A percentile compares a stretch with the other conserved stretches of the same genome.
Evolutionary conservation across 2,797 vertebrate species (phyloP).

Genomic region (Pantherophis alleghaniensis): DNA sequence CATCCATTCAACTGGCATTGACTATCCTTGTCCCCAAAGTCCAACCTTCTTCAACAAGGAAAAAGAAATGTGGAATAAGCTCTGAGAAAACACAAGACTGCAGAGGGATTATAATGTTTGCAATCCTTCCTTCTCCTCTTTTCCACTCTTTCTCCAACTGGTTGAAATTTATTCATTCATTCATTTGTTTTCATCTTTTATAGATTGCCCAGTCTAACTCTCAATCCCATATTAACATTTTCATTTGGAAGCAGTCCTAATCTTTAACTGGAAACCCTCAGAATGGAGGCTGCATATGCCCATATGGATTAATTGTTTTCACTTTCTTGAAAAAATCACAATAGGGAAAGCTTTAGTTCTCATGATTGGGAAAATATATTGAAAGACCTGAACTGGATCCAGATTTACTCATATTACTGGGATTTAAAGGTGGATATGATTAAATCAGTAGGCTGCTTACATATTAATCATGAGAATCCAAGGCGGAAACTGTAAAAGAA

Average conservation of each 20-base stretch:
- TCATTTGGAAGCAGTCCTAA: neutral
- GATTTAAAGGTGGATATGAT: neutral
- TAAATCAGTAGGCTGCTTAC: neutral
- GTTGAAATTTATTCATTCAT: neutral
- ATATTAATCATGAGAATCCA: neutral
- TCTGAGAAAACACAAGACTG: neutral
- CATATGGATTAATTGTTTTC: neutral
- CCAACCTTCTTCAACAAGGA: neutral
- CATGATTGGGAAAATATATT: neutral
- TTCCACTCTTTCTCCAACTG: neutral
- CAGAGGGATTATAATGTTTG: neutral
- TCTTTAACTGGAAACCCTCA: neutral
- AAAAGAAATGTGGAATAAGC: neutral
- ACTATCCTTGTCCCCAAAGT: neutral
- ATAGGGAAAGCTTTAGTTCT: neutral
- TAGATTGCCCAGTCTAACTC: neutral
- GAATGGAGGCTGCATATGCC: neutral
- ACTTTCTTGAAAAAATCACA: neutral
- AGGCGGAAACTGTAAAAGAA: neutral
- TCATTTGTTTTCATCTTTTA: neutral
- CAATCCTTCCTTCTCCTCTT: neutral
- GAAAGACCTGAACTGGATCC: neutral
- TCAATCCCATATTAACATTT: neutral
- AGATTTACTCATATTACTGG: neutral
- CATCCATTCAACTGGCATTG: neutral